Evolutionary conservation across 2,797 vertebrate genomes (phyloP), one percentile per base, ranked within the genome.

Genomic region (Melanotaenia nigrans): DNA sequence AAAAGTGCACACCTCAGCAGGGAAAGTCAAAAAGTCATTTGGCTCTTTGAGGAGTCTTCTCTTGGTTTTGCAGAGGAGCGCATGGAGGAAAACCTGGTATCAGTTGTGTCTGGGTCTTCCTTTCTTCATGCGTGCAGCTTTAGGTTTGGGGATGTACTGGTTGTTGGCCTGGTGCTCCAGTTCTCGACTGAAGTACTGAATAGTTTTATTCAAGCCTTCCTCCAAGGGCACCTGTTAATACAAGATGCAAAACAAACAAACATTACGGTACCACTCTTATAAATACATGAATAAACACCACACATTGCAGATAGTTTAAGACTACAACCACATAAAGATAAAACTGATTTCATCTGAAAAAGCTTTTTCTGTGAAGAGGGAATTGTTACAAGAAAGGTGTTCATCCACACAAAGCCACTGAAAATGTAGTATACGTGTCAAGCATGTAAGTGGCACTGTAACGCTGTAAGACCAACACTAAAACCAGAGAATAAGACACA

Each of bases 71-170:
- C 18, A 35, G 73, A 22, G 32, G 56, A 73, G 71, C 67, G 55
- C 22, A 56, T 25, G 65, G 32, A 16, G 42, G 9, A 51, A 42
- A 8, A 7, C n/a, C 1, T 1, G 1, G 54, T 54, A 63, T 94
- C 91, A 99, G 94, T 93, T 96, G 91, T 98, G 97, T 90, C 96
- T 92, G 64, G 95, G 96, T 89, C 97, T 92, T 84, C 96, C 96
- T 91, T 98, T 99, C 91, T 99, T 99, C 92, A 98, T 98, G 79
- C 97, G 96, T 51, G 97, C 97, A 0, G 97, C 97, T 92, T 99
- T 99, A 22, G 98, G 97, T 92, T 99, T 99, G 85, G 98, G 98
- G 91, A 99, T 99, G 91, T 99, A 99, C 81, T 99, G 97, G 84
- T 99, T 99, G 87, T 99, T 98, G 10, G 97, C 97, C 89, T 99